Percentiles rank a stretch among this genome's conserved stretches.
phyloP scores from a whole-genome alignment of 2,797 vertebrate species.

The Sphenodon punctatus region DNA sequence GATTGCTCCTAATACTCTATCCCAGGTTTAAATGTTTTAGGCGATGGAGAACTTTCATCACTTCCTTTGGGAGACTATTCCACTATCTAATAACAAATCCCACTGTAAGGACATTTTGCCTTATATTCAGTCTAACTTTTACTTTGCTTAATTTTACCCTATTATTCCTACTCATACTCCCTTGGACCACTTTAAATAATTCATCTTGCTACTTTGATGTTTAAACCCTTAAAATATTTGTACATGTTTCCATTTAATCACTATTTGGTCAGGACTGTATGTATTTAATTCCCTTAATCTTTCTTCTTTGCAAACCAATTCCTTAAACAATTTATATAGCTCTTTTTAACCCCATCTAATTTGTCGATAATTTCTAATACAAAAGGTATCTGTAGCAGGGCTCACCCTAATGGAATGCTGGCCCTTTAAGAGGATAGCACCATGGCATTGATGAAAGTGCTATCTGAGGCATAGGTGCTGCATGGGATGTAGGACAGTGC shows the following conservation, averaged over 20 bases:
- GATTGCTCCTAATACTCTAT: not conserved
- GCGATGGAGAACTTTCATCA: not conserved
- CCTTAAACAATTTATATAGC: not conserved
- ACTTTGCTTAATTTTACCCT: slow-evolving; percentile 1
- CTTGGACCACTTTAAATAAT: not conserved
- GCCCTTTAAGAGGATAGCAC: too few relatives aligned
- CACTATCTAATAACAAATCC: not conserved
- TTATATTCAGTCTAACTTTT: not conserved
- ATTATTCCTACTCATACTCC: not conserved
- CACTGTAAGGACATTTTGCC: not conserved
- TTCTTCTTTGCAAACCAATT: not conserved
- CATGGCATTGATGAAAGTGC: too few relatives aligned
- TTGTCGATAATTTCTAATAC: not conserved
- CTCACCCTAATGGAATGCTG: too few relatives aligned
- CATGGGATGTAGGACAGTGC: too few relatives aligned
- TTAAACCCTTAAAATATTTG: slow-evolving; percentile 30
- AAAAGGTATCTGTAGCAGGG: not conserved
- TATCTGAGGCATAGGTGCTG: too few relatives aligned
- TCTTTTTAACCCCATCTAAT: slow-evolving; percentile 1
- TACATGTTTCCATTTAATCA: not conserved
- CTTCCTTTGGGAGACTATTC: not conserved
- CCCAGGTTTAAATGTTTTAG: not conserved
- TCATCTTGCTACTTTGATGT: not conserved
- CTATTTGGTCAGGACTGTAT: not conserved
- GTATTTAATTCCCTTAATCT: not conserved